These are phyloP conservation scores for Apodemus agrarius DNA, from an alignment of 2,797 vertebrate genomes.

Conservation along the genomic window DNA sequence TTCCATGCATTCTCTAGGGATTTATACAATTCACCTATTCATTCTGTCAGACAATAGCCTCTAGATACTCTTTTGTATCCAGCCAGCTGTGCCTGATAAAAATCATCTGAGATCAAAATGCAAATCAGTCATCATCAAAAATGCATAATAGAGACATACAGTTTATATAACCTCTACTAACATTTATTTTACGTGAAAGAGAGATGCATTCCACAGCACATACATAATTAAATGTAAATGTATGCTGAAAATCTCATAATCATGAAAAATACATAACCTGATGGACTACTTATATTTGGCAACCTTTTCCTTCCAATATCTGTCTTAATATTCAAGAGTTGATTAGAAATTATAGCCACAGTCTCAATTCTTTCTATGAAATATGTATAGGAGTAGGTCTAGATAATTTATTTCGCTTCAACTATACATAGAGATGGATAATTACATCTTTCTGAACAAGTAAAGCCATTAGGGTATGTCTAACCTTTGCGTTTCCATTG, in stretches of 20 bases:
- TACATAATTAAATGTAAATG: conserved; percentile 77
- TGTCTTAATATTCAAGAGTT: conserved; percentile 71
- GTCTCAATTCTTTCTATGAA: conserved; percentile 64
- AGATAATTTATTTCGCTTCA: conserved; percentile 67
- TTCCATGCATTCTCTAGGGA: background rate
- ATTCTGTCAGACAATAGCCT: conserved; percentile 35
- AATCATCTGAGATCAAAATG: conserved; percentile 48
- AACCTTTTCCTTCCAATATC: conserved; percentile 65
- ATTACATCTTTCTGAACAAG: conserved; percentile 64
- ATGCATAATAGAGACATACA: conserved; percentile 57
- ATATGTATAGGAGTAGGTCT: conserved; percentile 60
- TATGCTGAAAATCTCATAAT: conserved; percentile 73
- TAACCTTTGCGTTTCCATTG: conserved; percentile 44
- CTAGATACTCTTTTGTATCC: conserved; percentile 36
- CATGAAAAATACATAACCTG: conserved; percentile 78
- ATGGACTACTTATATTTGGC: conserved; percentile 73
- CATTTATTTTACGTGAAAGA: conserved; percentile 70
- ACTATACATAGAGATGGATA: conserved; percentile 53
- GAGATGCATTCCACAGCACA: conserved; percentile 55
- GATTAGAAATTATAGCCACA: conserved; percentile 68
- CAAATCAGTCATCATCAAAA: conserved; percentile 69
- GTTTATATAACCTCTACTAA: conserved; percentile 69
- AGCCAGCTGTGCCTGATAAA: conserved; percentile 31
- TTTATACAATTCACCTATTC: conserved; percentile 39
- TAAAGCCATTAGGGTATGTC: conserved; percentile 20